A percentile compares a stretch with the other conserved stretches of the same genome.
Evolutionary conservation across 2,113 vertebrate species (phyloP).

Genomic region (Falcunculus frontatus): DNA sequence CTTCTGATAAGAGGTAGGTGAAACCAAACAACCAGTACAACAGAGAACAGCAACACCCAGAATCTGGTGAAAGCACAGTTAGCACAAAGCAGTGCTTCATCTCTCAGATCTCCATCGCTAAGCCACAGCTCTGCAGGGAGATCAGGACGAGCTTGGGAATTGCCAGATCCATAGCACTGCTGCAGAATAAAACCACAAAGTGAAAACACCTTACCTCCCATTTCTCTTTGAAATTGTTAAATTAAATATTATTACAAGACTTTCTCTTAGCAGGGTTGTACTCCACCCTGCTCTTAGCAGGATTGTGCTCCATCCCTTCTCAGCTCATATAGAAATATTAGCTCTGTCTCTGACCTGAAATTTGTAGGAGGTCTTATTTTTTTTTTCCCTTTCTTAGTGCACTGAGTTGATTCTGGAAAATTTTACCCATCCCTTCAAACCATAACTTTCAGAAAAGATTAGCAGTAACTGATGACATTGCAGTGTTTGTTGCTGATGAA

Average conservation of each 20-base stretch:
- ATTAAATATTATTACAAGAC: not conserved
- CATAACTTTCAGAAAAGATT: not conserved
- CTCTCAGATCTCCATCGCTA: not conserved
- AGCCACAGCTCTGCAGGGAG: not conserved
- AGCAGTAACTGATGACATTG: not conserved
- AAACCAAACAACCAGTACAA: not conserved
- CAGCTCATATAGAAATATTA: not conserved
- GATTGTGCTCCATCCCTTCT: not conserved
- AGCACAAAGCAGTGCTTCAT: not conserved
- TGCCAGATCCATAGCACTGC: not conserved
- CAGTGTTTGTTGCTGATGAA: not conserved
- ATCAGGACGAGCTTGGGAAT: not conserved
- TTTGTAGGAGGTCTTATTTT: not conserved
- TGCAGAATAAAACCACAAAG: not conserved
- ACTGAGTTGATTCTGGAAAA: not conserved
- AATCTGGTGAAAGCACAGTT: not conserved
- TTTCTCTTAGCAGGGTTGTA: not conserved
- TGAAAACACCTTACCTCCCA: not conserved
- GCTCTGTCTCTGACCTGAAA: not conserved
- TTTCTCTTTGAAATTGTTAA: not conserved
- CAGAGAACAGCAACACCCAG: not conserved
- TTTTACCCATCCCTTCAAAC: not conserved
- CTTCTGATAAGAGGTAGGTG: not conserved
- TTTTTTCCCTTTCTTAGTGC: not conserved
- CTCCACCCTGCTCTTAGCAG: not conserved